Base-by-base conservation (phyloP, 1,140 invertebrate genomes). In the Papilio dardanus region DNA sequence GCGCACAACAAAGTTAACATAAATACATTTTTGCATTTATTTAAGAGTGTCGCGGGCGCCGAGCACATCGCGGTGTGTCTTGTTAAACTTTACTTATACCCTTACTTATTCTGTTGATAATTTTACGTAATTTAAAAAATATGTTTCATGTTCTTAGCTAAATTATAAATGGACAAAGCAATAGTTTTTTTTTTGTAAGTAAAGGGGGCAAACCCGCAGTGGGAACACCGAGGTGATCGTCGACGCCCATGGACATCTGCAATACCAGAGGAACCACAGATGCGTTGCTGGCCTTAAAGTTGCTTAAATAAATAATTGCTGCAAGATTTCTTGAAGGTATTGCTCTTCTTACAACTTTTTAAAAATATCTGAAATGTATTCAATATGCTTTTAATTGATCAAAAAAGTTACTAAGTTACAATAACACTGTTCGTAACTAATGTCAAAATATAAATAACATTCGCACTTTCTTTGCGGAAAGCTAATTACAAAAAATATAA, bases 11-110 rank as follows among this genome's bases (percentile, higher is more conserved):
- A 28, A 28, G 54, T 62, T 62, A 28, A 37, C 35, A 37, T 46
- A 62, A 62, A 21, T 10, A 62, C 54, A 62, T 62, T 62, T 62
- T 62, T 62, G 21, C 21, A 28, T 62, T 28, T 28, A 62, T 62
- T 62, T 62, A 62, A 10, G 54, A 62, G 54, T 28, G 54, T 28
- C 54, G 54, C 21, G 54, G 12, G 21, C 54, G 10, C 10, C 54
- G 21, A 12, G 54, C 24, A 28, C 54, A 28, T 12, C 54, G 24
- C 21, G 10, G 50, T 54, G 54, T 16, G 54, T 62, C 12, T 7
- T 24, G 1, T 14, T 12, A 62, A 30, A 62, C 54, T 28, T 62
- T 62, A 28, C 54, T 28, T 16, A 54, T 8, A 46, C 5, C 16
- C 0, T 10, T 30, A 28, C 5, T 21, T 12, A 16, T 24, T 24